Conservation (phyloP, 1,140 invertebrate species). For the Pentalonia nigronervosa region DNA sequence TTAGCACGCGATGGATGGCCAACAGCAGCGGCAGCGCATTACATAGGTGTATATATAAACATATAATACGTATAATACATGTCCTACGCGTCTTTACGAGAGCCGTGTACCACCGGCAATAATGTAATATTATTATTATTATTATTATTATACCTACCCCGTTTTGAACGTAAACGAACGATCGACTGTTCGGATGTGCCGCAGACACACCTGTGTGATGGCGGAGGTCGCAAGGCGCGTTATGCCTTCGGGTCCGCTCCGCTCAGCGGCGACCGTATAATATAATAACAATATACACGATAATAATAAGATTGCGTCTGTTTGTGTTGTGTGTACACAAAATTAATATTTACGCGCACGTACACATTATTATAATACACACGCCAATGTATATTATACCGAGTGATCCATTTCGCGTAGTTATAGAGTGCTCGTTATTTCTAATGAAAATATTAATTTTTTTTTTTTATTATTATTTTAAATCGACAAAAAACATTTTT, state of each 20-base stretch:
- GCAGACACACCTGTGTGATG: neutral
- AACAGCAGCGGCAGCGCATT: neutral
- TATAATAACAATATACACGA: neutral
- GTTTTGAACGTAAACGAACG: neutral
- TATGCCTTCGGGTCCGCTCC: neutral
- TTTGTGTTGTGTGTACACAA: neutral
- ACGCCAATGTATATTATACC: neutral
- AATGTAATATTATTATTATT: neutral
- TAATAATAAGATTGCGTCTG: neutral
- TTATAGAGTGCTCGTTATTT: no score
- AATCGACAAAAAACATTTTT: no score
- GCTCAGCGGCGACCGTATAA: neutral
- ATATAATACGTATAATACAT: no score
- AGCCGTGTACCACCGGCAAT: neutral
- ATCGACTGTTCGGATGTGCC: neutral
- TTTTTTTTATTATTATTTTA: no score
- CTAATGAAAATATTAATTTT: no score
- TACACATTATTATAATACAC: neutral
- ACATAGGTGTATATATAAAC: neutral
- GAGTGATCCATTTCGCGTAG: no score
- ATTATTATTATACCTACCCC: neutral
- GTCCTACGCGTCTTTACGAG: neutral
- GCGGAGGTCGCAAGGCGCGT: neutral
- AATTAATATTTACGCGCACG: slow-evolving; percentile 22
- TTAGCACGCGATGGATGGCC: slow-evolving; percentile 44